Percentiles rank a stretch among this genome's conserved stretches.
Conservation (phyloP, 2,113 vertebrate genomes). For the Protobothrops mucrosquamatus region DNA sequence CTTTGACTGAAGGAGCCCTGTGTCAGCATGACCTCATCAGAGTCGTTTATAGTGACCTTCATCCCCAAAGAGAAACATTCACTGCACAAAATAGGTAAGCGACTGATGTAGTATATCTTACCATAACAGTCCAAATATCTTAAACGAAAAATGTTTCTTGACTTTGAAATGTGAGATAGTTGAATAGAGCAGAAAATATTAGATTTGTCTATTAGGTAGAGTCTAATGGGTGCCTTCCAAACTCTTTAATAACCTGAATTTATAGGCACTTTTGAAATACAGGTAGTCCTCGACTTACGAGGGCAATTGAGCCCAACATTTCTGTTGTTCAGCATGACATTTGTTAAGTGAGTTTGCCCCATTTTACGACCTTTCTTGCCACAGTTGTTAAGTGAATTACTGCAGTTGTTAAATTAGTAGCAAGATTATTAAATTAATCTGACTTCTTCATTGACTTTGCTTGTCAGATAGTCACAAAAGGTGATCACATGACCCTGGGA, state of each 20-base stretch:
- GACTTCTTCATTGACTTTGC: no score
- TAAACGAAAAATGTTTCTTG: background rate
- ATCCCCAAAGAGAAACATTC: slow-evolving; percentile 97
- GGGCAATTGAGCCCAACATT: no score
- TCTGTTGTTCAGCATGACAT: no score
- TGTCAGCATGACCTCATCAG: slow-evolving; percentile 94
- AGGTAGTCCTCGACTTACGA: no score
- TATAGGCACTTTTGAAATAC: background rate
- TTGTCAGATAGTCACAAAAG: no score
- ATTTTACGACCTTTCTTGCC: no score
- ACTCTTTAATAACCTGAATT: background rate
- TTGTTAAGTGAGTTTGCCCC: no score
- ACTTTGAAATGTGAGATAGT: slow-evolving; percentile 12
- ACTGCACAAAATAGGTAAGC: slow-evolving; percentile 95
- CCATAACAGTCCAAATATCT: background rate
- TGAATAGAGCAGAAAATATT: background rate
- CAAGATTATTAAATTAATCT: no score
- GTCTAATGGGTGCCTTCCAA: background rate
- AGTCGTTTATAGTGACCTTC: slow-evolving; percentile 95
- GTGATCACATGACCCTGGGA: no score
- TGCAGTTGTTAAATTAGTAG: no score
- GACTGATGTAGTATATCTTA: background rate
- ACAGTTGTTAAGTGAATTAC: no score
- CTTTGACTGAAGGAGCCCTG: slow-evolving; percentile 92
- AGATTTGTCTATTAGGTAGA: background rate